phyloP scores from a whole-genome alignment of 2,113 vertebrate genomes.

The Bos indicus region DNA sequence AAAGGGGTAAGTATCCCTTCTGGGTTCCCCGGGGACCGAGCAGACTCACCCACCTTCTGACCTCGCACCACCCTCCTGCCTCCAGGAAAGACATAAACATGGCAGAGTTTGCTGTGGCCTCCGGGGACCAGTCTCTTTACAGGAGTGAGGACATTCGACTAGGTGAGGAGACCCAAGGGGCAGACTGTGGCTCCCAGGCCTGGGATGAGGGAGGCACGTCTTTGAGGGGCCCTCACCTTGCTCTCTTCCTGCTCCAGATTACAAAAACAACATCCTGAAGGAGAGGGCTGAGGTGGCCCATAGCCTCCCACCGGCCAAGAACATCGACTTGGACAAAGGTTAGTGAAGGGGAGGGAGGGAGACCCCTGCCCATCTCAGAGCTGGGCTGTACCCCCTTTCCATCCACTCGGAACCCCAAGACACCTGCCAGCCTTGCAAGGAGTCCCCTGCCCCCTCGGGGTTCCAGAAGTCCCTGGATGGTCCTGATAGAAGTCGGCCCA shows the following conservation, averaged over 20 bases:
- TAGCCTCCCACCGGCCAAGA: conserved; percentile 82
- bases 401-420: not conserved
- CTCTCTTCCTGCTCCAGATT: conserved; percentile 81
- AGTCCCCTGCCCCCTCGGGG: not conserved
- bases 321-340: conserved; percentile 94
- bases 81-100: conserved; percentile 84
- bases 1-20: conserved; percentile 55
- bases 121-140: conserved; percentile 77
- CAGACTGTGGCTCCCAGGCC: no score
- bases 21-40: no score
- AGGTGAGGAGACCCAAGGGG: conserved; percentile 77
- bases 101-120: conserved; percentile 84
- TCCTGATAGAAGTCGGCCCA: not conserved
- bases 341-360: conserved; percentile 40
- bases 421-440: not conserved
- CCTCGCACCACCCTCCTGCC: not conserved
- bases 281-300: conserved; percentile 85
- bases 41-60: not conserved
- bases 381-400: not conserved
- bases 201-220: not conserved
- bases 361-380: not conserved
- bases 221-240: not conserved
- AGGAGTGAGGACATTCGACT: conserved; percentile 85
- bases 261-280: conserved; percentile 96
- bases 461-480: not conserved